Evolutionary conservation across 2,113 vertebrate species (phyloP).

Genomic region (Perca schrenkii): DNA sequence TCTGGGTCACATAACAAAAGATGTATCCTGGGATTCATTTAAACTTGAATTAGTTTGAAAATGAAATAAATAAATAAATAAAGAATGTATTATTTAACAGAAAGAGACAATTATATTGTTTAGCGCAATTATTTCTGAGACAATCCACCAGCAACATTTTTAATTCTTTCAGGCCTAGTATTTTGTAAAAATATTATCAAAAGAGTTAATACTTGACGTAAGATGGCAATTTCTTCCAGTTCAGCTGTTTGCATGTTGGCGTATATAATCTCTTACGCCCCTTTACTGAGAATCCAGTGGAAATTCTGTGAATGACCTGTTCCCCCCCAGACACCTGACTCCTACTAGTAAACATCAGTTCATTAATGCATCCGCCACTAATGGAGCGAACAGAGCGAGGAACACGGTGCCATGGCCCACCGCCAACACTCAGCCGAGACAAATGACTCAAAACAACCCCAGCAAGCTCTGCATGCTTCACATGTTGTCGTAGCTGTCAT

Average conservation of each 20-base stretch:
- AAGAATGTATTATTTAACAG: too few relatives aligned
- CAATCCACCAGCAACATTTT: too few relatives aligned
- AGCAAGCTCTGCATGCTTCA: slow-evolving; percentile 30
- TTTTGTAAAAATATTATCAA: not conserved
- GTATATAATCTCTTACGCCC: slow-evolving; percentile 34
- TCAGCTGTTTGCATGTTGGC: slow-evolving; percentile 20
- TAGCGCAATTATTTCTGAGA: too few relatives aligned
- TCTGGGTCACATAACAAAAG: too few relatives aligned
- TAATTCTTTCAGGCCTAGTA: too few relatives aligned
- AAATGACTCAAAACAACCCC: slow-evolving; percentile 44
- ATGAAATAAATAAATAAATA: too few relatives aligned
- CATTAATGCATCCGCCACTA: slow-evolving; percentile 62
- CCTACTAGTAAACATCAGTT: slow-evolving; percentile 59
- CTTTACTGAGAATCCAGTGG: slow-evolving; percentile 53
- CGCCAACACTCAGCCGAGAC: slow-evolving; percentile 28
- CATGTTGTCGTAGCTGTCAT: slow-evolving; percentile 43
- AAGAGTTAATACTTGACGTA: not conserved
- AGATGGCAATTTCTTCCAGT: not conserved
- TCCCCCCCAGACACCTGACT: slow-evolving; percentile 51
- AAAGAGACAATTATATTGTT: too few relatives aligned
- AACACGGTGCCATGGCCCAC: slow-evolving; percentile 29
- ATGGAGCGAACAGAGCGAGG: slow-evolving; percentile 46
- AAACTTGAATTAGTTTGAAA: too few relatives aligned
- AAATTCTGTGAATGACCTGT: slow-evolving; percentile 47
- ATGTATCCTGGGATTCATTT: too few relatives aligned